Base-by-base conservation (phyloP, 53 echinoderm and acorn worm genomes). In the Mesocentrotus franciscanus region DNA sequence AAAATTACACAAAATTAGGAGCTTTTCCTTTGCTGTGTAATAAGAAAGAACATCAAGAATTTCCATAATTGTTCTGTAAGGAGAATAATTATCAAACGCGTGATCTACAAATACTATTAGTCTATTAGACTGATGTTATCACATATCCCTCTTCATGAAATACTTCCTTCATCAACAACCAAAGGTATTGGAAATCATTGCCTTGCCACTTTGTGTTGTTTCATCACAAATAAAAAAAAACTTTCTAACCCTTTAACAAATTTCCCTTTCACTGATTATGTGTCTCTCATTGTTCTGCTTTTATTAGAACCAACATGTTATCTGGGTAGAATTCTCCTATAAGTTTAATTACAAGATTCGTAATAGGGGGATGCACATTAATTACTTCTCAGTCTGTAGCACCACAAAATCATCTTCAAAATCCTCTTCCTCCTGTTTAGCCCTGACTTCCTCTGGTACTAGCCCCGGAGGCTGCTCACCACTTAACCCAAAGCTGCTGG, bases 321-420 rank as follows among this genome's bases (percentile, higher is more conserved):
- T 61, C 17, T 61, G 61, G 61, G 61, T 61, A 61, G 61, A 61
- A 10, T 13, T 15, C 13, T 17, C 61, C 61, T 61, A 9, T 61
- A 61, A 61, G 17, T 61, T 61, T 29, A 12, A 74, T 14, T 32
- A 0, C 29, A 74, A 74, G 29, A 30, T 74, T 9, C 11, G 9
- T 9, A 49, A 2, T 49, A 49, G 49, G 49, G 20, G 17, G 42
- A 39, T 81, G 33, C 22, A 35, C 35, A 64, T 91, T 66, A 66
- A 64, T 91, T 66, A 66, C 17, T 91, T 91, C 15, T 92, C 74
- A 91, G 66, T 92, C 74, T 92, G 29, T 57, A 92, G 74, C 64
- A 92, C 92, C 17, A 74, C 92, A 74, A 92, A 92, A 70, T 92
- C 92, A 92, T 92, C 92, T 66, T 92, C 92, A 55, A 8, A 92